A percentile compares a stretch with the other conserved stretches of the same genome.
Conservation (phyloP, 2,113 vertebrate genomes). For the Mesitornis unicolor region DNA sequence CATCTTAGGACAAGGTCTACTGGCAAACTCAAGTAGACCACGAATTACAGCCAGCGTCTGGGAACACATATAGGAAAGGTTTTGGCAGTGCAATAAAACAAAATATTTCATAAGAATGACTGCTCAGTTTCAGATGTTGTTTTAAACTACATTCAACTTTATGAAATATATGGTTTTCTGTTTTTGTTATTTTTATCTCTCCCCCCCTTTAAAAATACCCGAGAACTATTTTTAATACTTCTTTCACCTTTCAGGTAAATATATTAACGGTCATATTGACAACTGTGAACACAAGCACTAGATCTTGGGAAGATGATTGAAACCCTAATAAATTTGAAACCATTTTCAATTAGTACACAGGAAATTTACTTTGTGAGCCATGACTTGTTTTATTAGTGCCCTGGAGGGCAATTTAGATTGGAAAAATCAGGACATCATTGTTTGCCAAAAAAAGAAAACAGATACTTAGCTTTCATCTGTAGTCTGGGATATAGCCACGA, state of each 20-base stretch:
- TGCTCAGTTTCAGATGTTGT: neutral
- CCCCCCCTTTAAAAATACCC: neutral
- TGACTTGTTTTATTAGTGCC: conserved; percentile 57
- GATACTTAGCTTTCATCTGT: conserved; percentile 35
- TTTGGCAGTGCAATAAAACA: neutral
- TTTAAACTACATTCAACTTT: neutral
- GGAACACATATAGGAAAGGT: neutral
- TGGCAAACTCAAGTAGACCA: neutral
- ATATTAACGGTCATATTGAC: neutral
- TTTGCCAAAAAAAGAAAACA: conserved; percentile 57
- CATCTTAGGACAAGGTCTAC: neutral
- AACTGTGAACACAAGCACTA: neutral
- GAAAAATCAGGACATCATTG: conserved; percentile 54
- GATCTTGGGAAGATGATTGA: conserved; percentile 32
- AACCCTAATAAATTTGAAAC: conserved; percentile 56
- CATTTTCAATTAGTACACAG: conserved; percentile 63
- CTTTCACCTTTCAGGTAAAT: conserved; percentile 21
- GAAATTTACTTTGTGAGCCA: conserved; percentile 67
- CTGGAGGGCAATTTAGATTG: conserved; percentile 53
- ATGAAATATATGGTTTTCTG: neutral
- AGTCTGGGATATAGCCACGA: neutral
- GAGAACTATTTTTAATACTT: neutral
- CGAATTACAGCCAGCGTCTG: neutral
- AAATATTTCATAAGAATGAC: neutral
- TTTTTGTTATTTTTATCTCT: neutral